Conservation (phyloP, 2,888 invertebrate genomes). For the Metalampra italica region DNA sequence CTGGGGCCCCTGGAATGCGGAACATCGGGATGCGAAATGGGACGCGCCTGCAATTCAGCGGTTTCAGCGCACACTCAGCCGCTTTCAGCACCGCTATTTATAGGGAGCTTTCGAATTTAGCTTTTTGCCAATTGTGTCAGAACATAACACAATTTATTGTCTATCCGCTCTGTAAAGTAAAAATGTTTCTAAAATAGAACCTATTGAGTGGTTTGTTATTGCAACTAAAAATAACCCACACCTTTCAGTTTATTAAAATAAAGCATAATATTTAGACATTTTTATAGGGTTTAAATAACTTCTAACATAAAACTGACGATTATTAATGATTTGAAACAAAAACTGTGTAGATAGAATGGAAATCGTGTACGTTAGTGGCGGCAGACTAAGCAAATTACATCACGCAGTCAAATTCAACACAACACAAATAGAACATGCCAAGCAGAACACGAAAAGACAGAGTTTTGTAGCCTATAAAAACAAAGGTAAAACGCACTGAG, state of each 20-base stretch:
- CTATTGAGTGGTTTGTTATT: constrained; percentile 28
- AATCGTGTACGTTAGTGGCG: constrained; percentile 29
- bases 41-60: constrained; percentile 28
- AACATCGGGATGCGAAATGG: constrained; percentile 28
- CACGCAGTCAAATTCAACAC: constrained; percentile 3
- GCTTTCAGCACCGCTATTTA: constrained; percentile 29
- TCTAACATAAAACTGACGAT: constrained; percentile 1
- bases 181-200: constrained; percentile 30
- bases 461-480: background rate
- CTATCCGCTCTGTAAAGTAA: constrained; percentile 17
- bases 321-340: constrained; percentile 2
- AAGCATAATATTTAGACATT: constrained; percentile 3
- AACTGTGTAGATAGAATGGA: constrained; percentile 5
- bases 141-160: constrained; percentile 31
- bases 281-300: background rate
- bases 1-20: constrained; percentile 33
- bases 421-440: constrained; percentile 5
- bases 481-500: background rate
- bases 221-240: constrained; percentile 18
- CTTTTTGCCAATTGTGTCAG: constrained; percentile 48
- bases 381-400: constrained; percentile 29
- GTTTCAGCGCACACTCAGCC: constrained; percentile 34
- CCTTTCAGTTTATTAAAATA: constrained; percentile 12
- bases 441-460: background rate
- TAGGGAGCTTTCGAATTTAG: constrained; percentile 35